Conservation (phyloP, 2,797 vertebrate species). For the Podarcis lilfordi region DNA sequence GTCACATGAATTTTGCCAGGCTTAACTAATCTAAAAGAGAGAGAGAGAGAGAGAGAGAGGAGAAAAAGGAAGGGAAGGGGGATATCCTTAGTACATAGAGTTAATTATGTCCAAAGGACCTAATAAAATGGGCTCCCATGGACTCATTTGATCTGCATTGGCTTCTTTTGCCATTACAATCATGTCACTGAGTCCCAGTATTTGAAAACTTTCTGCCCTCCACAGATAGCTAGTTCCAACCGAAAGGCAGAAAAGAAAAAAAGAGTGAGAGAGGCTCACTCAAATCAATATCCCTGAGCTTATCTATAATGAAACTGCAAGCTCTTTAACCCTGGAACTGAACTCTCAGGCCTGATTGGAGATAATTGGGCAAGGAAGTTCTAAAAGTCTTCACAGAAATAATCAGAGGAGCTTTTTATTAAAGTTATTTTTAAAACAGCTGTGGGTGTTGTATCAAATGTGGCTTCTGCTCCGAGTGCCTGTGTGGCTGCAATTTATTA, state of each 20-base stretch:
- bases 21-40: not conserved
- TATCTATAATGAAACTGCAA: constrained; percentile 65
- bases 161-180: constrained; percentile 26
- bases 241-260: constrained; percentile 14
- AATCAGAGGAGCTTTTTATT: constrained; percentile 24
- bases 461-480: constrained; percentile 44
- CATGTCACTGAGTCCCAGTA: not conserved
- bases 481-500: not conserved
- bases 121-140: not conserved
- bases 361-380: constrained; percentile 48
- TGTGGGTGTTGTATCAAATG: constrained; percentile 2
- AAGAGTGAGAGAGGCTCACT: constrained; percentile 5
- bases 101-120: not conserved
- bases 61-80: not conserved
- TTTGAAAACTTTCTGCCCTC: constrained; percentile 40
- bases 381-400: constrained; percentile 41
- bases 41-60: not conserved
- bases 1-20: not conserved
- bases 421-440: constrained; percentile 28
- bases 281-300: constrained; percentile 64
- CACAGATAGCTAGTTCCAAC: constrained; percentile 8
- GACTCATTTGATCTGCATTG: not conserved
- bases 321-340: constrained; percentile 53
- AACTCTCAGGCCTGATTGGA: constrained; percentile 43
- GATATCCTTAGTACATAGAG: not conserved